Evolutionary conservation across 2,888 invertebrate genomes (phyloP).

Genomic region (Drosophila buzzatii): DNA sequence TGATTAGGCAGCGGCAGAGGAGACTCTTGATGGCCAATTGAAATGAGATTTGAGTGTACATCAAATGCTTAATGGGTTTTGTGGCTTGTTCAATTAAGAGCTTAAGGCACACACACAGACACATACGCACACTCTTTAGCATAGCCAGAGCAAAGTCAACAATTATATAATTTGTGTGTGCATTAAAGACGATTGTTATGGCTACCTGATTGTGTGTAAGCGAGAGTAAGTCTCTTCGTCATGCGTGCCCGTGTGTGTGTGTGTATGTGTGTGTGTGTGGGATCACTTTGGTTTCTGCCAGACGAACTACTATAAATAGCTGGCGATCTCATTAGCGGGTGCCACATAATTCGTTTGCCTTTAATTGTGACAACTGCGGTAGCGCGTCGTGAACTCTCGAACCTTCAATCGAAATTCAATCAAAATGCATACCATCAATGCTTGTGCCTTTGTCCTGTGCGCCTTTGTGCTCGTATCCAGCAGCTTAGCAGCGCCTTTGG

Average conservation of each 20-base stretch:
- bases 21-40: constrained; percentile 61
- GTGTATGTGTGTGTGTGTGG: constrained; percentile 18
- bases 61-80: constrained; percentile 66
- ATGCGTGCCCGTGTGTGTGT: not conserved
- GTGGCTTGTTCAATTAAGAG: constrained; percentile 77
- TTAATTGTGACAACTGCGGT: constrained; percentile 68
- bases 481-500: constrained; percentile 71
- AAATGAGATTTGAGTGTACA: constrained; percentile 60
- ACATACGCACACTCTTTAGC: constrained; percentile 6
- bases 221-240: not conserved
- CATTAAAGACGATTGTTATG: constrained; percentile 42
- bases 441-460: constrained; percentile 60
- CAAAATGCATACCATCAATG: constrained; percentile 71
- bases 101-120: constrained; percentile 42
- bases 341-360: constrained; percentile 60
- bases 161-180: constrained; percentile 58
- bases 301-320: constrained; percentile 66
- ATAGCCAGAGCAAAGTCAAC: constrained; percentile 27
- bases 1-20: constrained; percentile 17
- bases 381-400: constrained; percentile 35
- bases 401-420: not conserved
- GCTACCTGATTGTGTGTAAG: constrained; percentile 27
- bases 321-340: constrained; percentile 51
- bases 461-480: constrained; percentile 65
- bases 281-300: constrained; percentile 21